A percentile compares a stretch with the other conserved stretches of the same genome.
Evolutionary conservation across 2,797 vertebrate species (phyloP).

Genomic region (Phoebastria nigripes): DNA sequence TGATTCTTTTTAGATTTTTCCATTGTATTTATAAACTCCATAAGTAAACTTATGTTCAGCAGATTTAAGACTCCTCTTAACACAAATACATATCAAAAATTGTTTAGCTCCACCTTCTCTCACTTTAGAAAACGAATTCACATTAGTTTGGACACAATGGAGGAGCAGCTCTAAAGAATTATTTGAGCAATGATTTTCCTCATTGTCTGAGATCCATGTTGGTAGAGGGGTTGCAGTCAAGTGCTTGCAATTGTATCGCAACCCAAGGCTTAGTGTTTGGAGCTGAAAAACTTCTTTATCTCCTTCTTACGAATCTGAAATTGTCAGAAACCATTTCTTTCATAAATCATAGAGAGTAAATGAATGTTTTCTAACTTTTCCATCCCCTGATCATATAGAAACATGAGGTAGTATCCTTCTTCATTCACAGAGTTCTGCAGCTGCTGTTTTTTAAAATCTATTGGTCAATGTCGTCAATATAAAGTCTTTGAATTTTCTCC

Average conservation of each 20-base stretch:
- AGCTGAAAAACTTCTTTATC: not conserved
- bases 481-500: not conserved
- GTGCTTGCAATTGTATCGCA: accelerated
- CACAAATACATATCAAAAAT: not conserved
- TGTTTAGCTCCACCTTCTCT: not conserved
- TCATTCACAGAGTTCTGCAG: not conserved
- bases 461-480: not conserved
- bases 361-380: not conserved
- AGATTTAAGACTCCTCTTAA: not conserved
- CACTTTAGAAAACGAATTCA: not conserved
- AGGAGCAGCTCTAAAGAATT: not conserved
- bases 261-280: not conserved
- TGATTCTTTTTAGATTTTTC: not conserved
- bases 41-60: not conserved
- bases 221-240: not conserved
- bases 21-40: not conserved
- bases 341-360: not conserved
- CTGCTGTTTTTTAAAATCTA: not conserved
- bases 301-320: not conserved
- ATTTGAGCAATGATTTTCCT: not conserved
- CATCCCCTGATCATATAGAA: not conserved
- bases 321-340: not conserved
- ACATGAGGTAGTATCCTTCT: not conserved
- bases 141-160: not conserved
- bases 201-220: not conserved